A percentile compares a stretch with the other conserved stretches of the same genome.
Evolutionary conservation across 2,797 vertebrate species (phyloP).

Genomic region (Rhabdophis nuchalis): DNA sequence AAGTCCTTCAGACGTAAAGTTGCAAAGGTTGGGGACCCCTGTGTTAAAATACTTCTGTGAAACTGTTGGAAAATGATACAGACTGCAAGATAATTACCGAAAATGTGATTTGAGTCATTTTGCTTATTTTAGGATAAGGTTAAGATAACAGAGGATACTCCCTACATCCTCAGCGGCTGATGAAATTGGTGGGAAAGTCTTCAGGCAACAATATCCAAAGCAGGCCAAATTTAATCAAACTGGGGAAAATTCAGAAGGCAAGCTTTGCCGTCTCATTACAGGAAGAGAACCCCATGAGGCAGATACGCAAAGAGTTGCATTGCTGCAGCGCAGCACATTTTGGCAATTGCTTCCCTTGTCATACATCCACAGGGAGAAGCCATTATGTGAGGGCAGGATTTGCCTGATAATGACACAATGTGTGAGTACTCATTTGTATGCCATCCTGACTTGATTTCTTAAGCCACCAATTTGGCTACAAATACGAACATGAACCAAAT

Average conservation of each 20-base stretch:
- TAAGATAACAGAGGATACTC: constrained; percentile 19
- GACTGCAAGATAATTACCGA: background rate
- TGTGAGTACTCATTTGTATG: background rate
- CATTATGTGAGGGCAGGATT: background rate
- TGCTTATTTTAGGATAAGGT: background rate
- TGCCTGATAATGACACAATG: background rate
- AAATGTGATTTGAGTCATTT: background rate
- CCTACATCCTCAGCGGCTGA: background rate
- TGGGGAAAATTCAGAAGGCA: background rate
- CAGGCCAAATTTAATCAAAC: background rate
- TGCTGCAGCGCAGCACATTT: background rate
- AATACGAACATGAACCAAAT: background rate
- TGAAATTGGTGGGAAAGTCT: background rate
- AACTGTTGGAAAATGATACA: background rate
- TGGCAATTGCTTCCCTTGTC: background rate
- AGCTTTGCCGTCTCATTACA: background rate
- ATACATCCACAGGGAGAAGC: background rate
- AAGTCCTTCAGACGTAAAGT: too few relatives aligned
- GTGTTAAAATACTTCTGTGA: background rate
- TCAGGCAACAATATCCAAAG: background rate
- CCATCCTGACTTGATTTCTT: background rate
- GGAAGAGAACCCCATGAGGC: background rate
- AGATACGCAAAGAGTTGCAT: background rate
- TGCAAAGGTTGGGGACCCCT: too few relatives aligned
- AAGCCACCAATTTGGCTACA: background rate